These are phyloP conservation scores for Euura saliciscinereae DNA, from an alignment of 1,140 invertebrate species.

Conservation along the genomic window DNA sequence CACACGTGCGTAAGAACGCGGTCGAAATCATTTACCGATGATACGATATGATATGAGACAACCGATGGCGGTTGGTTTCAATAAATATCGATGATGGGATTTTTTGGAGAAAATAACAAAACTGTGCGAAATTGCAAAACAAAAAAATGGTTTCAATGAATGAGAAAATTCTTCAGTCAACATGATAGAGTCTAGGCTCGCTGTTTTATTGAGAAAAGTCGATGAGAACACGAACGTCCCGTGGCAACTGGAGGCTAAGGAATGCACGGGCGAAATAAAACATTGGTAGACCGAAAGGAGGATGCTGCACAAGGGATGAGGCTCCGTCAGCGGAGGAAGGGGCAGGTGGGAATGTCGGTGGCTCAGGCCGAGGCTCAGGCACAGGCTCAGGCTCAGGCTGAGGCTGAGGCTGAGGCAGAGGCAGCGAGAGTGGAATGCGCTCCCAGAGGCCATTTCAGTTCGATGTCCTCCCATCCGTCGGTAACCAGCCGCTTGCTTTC, in stretches of 20 bases:
- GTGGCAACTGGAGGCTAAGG: constrained; percentile 36
- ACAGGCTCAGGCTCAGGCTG: constrained; percentile 24
- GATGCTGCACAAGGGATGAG: constrained; percentile 22
- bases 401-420: constrained; percentile 21
- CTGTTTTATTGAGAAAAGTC: background rate
- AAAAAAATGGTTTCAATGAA: background rate
- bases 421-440: constrained; percentile 53
- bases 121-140: too few relatives aligned
- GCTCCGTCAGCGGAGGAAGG: constrained; percentile 11
- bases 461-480: constrained; percentile 52
- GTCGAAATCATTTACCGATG: too few relatives aligned
- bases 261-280: constrained; percentile 46
- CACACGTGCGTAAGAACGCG: too few relatives aligned
- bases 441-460: constrained; percentile 57
- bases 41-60: too few relatives aligned
- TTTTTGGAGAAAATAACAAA: too few relatives aligned
- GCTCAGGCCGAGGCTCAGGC: constrained; percentile 17
- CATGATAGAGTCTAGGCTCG: background rate
- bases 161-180: background rate
- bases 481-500: constrained; percentile 32
- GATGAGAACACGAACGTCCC: background rate
- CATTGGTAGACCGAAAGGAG: constrained; percentile 34
- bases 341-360: constrained; percentile 22
- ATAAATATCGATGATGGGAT: too few relatives aligned
- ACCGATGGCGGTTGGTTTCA: too few relatives aligned